A percentile compares a stretch with the other conserved stretches of the same genome.
phyloP scores from a whole-genome alignment of 2,113 vertebrate species.

The Menidia beryllina region DNA sequence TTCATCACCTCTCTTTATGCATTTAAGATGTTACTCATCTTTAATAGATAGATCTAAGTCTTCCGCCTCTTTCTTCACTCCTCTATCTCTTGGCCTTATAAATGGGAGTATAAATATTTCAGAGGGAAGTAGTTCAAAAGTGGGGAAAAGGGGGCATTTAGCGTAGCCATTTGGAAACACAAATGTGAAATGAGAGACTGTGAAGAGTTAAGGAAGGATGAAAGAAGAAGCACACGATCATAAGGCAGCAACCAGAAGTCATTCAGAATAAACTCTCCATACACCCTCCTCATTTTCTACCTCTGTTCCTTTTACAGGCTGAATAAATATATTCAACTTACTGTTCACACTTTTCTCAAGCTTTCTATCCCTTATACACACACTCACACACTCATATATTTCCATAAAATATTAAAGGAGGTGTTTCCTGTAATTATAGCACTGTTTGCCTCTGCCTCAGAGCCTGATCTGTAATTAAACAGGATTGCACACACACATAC shows the following conservation, averaged over 20 bases:
- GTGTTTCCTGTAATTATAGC: slow-evolving; percentile 93
- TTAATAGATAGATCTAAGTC: slow-evolving; percentile 76
- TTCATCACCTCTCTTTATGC: slow-evolving; percentile 69
- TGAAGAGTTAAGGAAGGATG: slow-evolving; percentile 49
- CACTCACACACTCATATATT: slow-evolving; percentile 75
- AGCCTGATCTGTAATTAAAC: slow-evolving; percentile 91
- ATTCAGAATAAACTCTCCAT: slow-evolving; percentile 28
- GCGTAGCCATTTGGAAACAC: slow-evolving; percentile 69
- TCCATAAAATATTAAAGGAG: slow-evolving; percentile 93
- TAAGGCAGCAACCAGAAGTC: slow-evolving; percentile 30
- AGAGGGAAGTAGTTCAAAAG: slow-evolving; percentile 70
- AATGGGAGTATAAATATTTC: slow-evolving; percentile 81
- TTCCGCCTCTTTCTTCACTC: slow-evolving; percentile 56
- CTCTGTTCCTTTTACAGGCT: slow-evolving; percentile 33
- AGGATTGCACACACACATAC: slow-evolving; percentile 78
- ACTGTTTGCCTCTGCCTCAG: slow-evolving; percentile 88
- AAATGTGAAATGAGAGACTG: slow-evolving; percentile 70
- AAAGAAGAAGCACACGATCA: slow-evolving; percentile 26
- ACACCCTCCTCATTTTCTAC: slow-evolving; percentile 26
- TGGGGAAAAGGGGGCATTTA: slow-evolving; percentile 71
- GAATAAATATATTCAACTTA: slow-evolving; percentile 59
- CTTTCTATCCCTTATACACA: slow-evolving; percentile 3
- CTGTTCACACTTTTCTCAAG: slow-evolving; percentile 11
- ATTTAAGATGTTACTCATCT: slow-evolving; percentile 77
- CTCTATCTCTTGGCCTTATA: slow-evolving; percentile 59